These are phyloP conservation scores for Lophius piscatorius DNA, from an alignment of 2,113 vertebrate genomes.

Conservation along the genomic window DNA sequence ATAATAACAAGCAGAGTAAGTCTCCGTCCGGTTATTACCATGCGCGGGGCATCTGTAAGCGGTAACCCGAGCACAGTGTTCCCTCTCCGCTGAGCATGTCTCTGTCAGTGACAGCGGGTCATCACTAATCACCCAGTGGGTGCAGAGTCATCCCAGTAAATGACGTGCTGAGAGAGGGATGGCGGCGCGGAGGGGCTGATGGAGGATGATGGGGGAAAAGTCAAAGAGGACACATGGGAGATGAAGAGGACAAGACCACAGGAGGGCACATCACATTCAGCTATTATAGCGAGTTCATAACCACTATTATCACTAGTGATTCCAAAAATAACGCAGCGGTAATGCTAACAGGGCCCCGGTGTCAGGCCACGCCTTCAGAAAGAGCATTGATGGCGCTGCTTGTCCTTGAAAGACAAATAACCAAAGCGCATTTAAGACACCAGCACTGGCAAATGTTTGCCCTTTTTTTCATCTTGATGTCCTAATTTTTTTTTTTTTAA, in stretches of 20 bases:
- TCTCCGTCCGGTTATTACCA: not conserved
- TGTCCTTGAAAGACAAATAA: too few relatives aligned
- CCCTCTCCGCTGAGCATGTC: slow-evolving; percentile 34
- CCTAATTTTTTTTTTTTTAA: too few relatives aligned
- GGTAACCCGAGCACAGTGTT: slow-evolving; percentile 4
- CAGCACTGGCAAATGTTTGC: too few relatives aligned
- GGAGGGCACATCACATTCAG: slow-evolving; percentile 21
- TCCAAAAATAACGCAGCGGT: slow-evolving; percentile 39
- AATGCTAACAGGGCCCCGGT: not conserved
- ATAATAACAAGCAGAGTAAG: not conserved
- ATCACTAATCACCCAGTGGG: slow-evolving; percentile 72
- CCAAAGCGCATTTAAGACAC: too few relatives aligned
- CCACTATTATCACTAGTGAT: not conserved
- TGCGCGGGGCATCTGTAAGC: slow-evolving; percentile 12
- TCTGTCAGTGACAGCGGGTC: slow-evolving; percentile 64
- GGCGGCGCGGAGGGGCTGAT: slow-evolving; percentile 18
- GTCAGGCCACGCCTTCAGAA: too few relatives aligned
- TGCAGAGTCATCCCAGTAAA: slow-evolving; percentile 40
- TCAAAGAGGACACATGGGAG: slow-evolving; percentile 33
- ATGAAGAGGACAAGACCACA: slow-evolving; percentile 17
- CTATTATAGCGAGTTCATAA: slow-evolving; percentile 9
- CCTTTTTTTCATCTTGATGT: too few relatives aligned
- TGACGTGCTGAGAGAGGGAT: slow-evolving; percentile 42
- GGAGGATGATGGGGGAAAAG: slow-evolving; percentile 29
- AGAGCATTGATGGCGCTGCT: too few relatives aligned